Percentiles rank a stretch among this genome's conserved stretches.
phyloP scores from a whole-genome alignment of 2,888 invertebrate genomes.

The Rhagonycha fulva region DNA sequence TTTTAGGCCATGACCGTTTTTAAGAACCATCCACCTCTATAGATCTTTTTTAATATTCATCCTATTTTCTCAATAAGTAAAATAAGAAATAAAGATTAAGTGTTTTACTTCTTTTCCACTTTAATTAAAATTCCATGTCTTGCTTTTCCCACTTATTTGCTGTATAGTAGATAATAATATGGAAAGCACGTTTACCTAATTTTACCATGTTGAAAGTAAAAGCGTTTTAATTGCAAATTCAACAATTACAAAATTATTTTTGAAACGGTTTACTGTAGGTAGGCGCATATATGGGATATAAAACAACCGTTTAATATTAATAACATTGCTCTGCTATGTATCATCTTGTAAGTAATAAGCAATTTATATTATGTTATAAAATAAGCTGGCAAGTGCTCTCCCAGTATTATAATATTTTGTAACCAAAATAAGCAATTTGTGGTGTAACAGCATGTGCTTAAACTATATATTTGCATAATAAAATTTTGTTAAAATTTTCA shows the following conservation, averaged over 20 bases:
- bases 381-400: not conserved
- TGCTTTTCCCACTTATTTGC: too few relatives aligned
- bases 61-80: too few relatives aligned
- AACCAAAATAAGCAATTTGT: not conserved
- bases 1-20: too few relatives aligned
- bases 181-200: too few relatives aligned
- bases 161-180: too few relatives aligned
- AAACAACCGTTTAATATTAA: not conserved
- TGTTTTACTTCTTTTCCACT: too few relatives aligned
- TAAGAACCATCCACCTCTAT: too few relatives aligned
- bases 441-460: not conserved
- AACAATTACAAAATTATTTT: too few relatives aligned
- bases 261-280: not conserved
- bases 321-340: not conserved
- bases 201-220: not conserved
- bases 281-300: not conserved
- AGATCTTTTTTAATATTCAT: too few relatives aligned
- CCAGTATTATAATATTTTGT: not conserved
- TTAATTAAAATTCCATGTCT: too few relatives aligned
- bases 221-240: not conserved
- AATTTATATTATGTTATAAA: not conserved
- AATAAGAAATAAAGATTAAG: too few relatives aligned
- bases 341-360: not conserved
- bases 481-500: not conserved
- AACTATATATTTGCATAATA: not conserved